Evolutionary conservation across 2,797 vertebrate genomes (phyloP).

Genomic region (Lutjanus campechanus): DNA sequence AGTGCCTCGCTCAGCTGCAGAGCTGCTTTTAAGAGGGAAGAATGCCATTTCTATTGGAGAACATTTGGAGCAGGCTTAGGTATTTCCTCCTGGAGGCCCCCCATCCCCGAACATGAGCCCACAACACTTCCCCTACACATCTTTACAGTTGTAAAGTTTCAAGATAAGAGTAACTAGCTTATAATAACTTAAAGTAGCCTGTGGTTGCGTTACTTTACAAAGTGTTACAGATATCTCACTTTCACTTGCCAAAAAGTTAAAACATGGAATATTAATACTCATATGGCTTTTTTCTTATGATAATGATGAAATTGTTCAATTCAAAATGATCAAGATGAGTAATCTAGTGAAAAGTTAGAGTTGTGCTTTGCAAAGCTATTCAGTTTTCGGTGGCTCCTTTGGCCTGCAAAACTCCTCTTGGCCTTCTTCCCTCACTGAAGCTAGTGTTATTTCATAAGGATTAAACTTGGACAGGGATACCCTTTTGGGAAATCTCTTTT

Average conservation of each 20-base stretch:
- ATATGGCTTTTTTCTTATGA: neutral
- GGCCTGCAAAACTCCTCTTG: constrained; percentile 11
- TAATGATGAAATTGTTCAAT: neutral
- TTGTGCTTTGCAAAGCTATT: constrained; percentile 14
- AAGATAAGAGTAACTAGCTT: constrained; percentile 13
- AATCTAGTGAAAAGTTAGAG: constrained; percentile 15
- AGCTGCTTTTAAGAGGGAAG: constrained; percentile 25
- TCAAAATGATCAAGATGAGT: neutral
- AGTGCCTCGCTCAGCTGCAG: neutral
- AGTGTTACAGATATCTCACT: neutral
- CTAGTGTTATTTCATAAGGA: constrained; percentile 25
- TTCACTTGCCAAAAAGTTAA: neutral
- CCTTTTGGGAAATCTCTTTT: neutral
- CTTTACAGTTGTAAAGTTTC: constrained; percentile 9
- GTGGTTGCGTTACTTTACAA: neutral
- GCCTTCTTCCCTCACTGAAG: neutral
- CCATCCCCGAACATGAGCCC: constrained; percentile 40
- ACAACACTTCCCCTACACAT: constrained; percentile 39
- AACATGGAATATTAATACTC: neutral
- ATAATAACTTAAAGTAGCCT: neutral
- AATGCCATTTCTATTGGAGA: constrained; percentile 25
- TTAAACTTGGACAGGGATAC: neutral
- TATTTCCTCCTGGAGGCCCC: constrained; percentile 69
- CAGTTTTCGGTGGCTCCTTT: constrained; percentile 9
- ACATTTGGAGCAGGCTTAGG: constrained; percentile 50